Conservation (phyloP, 2,888 invertebrate genomes). For the Acrobasis consociella region DNA sequence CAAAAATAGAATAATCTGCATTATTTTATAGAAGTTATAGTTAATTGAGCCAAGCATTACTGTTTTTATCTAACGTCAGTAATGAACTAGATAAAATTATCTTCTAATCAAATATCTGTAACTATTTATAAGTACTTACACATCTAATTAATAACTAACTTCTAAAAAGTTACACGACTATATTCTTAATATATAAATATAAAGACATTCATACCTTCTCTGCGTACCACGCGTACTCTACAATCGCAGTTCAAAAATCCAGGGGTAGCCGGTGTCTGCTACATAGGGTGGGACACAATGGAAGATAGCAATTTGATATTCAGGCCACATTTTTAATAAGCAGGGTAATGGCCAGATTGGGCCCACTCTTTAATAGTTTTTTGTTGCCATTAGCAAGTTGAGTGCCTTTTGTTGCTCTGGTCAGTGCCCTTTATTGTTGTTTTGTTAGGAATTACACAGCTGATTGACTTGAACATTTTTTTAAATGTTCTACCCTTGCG, state of each 20-base stretch:
- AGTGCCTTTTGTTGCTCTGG: conserved; percentile 48
- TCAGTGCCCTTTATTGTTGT: conserved; percentile 41
- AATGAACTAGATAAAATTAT: too few relatives aligned
- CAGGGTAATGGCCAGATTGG: conserved; percentile 62
- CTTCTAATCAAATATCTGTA: too few relatives aligned
- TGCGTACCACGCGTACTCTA: conserved; percentile 43
- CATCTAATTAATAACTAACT: too few relatives aligned
- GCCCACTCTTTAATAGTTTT: conserved; percentile 73
- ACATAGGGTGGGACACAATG: conserved; percentile 67
- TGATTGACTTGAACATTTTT: background rate
- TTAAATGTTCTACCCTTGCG: too few relatives aligned
- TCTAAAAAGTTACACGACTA: too few relatives aligned
- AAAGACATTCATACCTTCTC: conserved; percentile 27
- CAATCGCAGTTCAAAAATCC: conserved; percentile 45
- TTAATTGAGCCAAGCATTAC: too few relatives aligned
- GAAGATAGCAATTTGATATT: conserved; percentile 83
- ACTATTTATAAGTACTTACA: too few relatives aligned
- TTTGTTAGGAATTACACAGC: conserved; percentile 15
- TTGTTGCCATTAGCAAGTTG: conserved; percentile 63
- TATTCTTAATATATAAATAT: background rate
- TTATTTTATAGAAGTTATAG: too few relatives aligned
- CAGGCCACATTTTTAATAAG: conserved; percentile 84
- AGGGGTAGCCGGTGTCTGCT: conserved; percentile 50
- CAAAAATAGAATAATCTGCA: too few relatives aligned
- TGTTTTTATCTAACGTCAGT: too few relatives aligned